A percentile compares a stretch with the other conserved stretches of the same genome.
Evolutionary conservation across 2,113 vertebrate species (phyloP).

Genomic region (Pipa parva): DNA sequence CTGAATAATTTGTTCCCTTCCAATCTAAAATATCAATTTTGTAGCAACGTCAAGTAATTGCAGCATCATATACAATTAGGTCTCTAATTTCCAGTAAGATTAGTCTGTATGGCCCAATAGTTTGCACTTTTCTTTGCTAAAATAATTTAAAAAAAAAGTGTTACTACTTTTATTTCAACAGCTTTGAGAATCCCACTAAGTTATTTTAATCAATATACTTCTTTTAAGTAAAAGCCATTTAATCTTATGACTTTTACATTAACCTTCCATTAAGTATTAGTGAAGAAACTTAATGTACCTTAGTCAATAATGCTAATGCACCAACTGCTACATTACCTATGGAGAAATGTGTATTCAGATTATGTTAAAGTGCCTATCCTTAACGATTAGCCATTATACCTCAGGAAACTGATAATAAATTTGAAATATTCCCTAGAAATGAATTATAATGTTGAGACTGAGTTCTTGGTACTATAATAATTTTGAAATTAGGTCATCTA

Average conservation of each 20-base stretch:
- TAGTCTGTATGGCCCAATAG: slow-evolving; percentile 52
- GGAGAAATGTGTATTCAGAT: slow-evolving; percentile 87
- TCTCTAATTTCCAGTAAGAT: slow-evolving; percentile 64
- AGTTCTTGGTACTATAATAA: slow-evolving; percentile 81
- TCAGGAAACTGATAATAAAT: slow-evolving; percentile 77
- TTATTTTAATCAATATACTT: slow-evolving; percentile 91
- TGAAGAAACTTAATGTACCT: slow-evolving; percentile 83
- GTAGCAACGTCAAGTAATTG: slow-evolving; percentile 57
- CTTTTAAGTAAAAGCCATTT: slow-evolving; percentile 92
- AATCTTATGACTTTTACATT: slow-evolving; percentile 89
- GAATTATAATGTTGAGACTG: slow-evolving; percentile 83
- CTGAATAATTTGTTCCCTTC: slow-evolving; percentile 55
- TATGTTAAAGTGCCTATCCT: slow-evolving; percentile 84
- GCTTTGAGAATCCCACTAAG: slow-evolving; percentile 74
- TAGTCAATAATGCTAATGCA: slow-evolving; percentile 94
- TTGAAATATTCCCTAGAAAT: slow-evolving; percentile 79
- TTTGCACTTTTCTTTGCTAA: slow-evolving; percentile 68
- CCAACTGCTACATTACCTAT: slow-evolving; percentile 71
- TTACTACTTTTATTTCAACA: slow-evolving; percentile 76
- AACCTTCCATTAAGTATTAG: slow-evolving; percentile 98
- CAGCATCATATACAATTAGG: slow-evolving; percentile 60
- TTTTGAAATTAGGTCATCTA: slow-evolving; percentile 81
- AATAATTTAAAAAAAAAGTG: slow-evolving; percentile 65
- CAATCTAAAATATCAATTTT: slow-evolving; percentile 57
- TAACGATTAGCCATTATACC: slow-evolving; percentile 76